Evolutionary conservation across 2,888 invertebrate species (phyloP), one percentile per base, ranked within the genome.

Genomic region (Clusia tigrina): DNA sequence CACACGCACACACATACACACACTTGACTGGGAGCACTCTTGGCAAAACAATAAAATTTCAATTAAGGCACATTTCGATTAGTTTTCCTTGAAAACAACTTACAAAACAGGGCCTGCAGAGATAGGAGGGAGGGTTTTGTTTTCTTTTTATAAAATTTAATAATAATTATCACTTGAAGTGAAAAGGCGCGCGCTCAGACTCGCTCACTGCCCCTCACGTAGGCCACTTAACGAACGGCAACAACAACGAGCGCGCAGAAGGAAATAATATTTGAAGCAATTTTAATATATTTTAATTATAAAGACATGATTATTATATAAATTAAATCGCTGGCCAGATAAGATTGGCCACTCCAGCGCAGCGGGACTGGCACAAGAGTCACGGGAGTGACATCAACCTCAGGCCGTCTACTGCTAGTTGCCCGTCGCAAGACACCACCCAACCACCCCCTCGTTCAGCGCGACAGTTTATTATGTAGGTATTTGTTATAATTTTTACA

Each of bases 211-310:
- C n/a, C n/a, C n/a, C n/a, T n/a, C 42, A 42, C 42, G 42, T 42
- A 42, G 12, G 42, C 42, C 9, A 55, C 42, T 23, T 3, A 18
- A 1, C 54, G 15, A 48, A 25, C 17, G 10, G 9, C 12, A 57
- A 48, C 10, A 17, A 46, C 18, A 23, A 18, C 10, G 9, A n/a
- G 6, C 52, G 17, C 23, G 17, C 9, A 20, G 6, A 17, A 10
- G 52, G 67, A 72, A n/a, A n/a, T n/a, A n/a, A n/a, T n/a, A n/a
- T n/a, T n/a, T n/a, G n/a, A n/a, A 72, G 74, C 72, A 72, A 75
- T 75, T 75, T 75, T 72, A 75, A 78, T 75, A 78, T 74, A 74
- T 78, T 79, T 78, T 77, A 79, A 79, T 79, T 79, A 77, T 72
- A 67, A 72, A 78, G 78, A 80, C 79, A 78, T 70, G 69, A 67